A percentile compares a stretch with the other conserved stretches of the same genome.
Evolutionary conservation across 2,113 vertebrate species (phyloP).

Genomic region (Carassius auratus): DNA sequence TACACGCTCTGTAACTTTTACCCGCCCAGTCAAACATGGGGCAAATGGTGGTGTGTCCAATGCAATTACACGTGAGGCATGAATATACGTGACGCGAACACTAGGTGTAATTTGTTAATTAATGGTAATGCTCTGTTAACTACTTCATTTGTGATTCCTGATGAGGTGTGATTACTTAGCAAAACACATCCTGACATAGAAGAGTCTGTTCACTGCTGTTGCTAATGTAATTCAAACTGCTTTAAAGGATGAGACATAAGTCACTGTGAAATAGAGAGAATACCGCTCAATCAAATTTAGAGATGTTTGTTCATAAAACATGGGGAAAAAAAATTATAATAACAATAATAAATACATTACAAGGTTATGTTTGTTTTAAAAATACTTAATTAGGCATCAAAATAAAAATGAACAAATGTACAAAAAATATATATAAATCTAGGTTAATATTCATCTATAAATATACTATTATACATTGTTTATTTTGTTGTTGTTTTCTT

Average conservation of each 20-base stretch:
- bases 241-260: background rate
- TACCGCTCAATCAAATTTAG: background rate
- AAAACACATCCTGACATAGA: constrained; percentile 15
- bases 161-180: constrained; percentile 19
- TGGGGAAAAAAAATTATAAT: no score
- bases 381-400: background rate
- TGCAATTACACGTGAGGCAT: background rate
- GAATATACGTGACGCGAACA: background rate
- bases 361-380: background rate
- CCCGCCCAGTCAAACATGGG: constrained; percentile 18
- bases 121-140: constrained; percentile 36
- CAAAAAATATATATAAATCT: background rate
- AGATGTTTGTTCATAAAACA: background rate
- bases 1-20: constrained; percentile 38
- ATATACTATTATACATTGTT: background rate
- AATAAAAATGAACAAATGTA: background rate
- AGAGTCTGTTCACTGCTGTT: background rate
- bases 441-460: background rate
- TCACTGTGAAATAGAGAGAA: background rate
- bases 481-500: background rate
- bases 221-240: background rate
- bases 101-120: constrained; percentile 35
- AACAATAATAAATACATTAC: background rate
- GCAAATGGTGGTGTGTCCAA: constrained; percentile 14
- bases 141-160: constrained; percentile 34